These are phyloP conservation scores for Galago senegalensis DNA, from an alignment of 2,797 vertebrate genomes.

Conservation along the genomic window DNA sequence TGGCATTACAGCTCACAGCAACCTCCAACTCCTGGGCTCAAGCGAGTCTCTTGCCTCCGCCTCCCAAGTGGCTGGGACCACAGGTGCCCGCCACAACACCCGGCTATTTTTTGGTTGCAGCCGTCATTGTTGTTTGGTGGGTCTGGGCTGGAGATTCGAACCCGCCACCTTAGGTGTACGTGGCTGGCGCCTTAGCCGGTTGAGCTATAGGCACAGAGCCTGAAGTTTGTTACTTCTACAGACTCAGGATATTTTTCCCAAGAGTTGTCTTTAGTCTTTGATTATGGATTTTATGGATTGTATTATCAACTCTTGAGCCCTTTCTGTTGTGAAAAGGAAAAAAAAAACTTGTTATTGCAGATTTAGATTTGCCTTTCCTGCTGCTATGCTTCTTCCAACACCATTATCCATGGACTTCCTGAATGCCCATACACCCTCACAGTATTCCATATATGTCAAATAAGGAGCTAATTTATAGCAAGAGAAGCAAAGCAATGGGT, in stretches of 20 bases:
- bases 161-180: too few species aligned
- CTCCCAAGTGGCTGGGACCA: too few species aligned
- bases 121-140: too few species aligned
- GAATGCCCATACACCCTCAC: rapidly evolving
- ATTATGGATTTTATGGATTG: background rate
- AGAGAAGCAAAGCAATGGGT: background rate
- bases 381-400: background rate
- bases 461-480: background rate
- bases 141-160: too few species aligned
- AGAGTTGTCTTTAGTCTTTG: background rate
- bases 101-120: too few species aligned
- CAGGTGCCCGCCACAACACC: too few species aligned
- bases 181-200: too few species aligned
- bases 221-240: background rate
- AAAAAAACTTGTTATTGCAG: background rate
- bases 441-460: background rate
- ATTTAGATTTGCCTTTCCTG: background rate
- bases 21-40: too few species aligned
- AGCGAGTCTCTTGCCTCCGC: too few species aligned
- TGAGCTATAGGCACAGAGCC: too few species aligned
- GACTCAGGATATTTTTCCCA: background rate
- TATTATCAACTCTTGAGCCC: background rate
- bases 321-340: background rate
- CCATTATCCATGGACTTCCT: background rate
- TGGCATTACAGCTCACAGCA: too few species aligned